Percentiles rank a stretch among this genome's conserved stretches.
These are phyloP conservation scores for Eulacestoma nigropectus DNA, from an alignment of 2,113 vertebrate genomes.

Conservation along the genomic window DNA sequence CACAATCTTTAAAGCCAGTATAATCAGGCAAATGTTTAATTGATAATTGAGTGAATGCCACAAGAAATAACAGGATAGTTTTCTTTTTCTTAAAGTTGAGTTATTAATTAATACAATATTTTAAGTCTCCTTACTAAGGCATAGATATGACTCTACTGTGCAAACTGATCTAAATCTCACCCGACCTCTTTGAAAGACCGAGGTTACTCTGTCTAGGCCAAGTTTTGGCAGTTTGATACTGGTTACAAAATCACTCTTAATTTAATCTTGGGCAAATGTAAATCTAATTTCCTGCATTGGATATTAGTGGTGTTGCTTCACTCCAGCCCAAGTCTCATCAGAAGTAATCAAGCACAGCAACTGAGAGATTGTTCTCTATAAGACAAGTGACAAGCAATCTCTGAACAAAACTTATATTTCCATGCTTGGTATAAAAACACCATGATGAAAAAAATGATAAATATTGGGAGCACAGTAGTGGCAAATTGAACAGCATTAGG, in stretches of 20 bases:
- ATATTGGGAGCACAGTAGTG: neutral
- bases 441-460: neutral
- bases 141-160: neutral
- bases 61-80: neutral
- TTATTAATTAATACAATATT: neutral
- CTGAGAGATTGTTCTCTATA: neutral
- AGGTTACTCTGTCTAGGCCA: neutral
- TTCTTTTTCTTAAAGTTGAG: neutral
- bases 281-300: neutral
- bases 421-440: neutral
- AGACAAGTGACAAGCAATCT: neutral
- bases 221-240: neutral
- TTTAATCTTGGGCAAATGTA: neutral
- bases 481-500: conserved; percentile 34
- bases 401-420: conserved; percentile 3
- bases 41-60: neutral
- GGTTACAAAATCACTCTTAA: neutral
- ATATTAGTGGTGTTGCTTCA: neutral
- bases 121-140: neutral
- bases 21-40: neutral
- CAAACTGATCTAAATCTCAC: neutral
- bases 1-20: neutral
- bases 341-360: neutral
- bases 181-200: neutral
- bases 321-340: neutral